Conservation (phyloP, 1,140 invertebrate genomes). For the Cyclina sinensis region DNA sequence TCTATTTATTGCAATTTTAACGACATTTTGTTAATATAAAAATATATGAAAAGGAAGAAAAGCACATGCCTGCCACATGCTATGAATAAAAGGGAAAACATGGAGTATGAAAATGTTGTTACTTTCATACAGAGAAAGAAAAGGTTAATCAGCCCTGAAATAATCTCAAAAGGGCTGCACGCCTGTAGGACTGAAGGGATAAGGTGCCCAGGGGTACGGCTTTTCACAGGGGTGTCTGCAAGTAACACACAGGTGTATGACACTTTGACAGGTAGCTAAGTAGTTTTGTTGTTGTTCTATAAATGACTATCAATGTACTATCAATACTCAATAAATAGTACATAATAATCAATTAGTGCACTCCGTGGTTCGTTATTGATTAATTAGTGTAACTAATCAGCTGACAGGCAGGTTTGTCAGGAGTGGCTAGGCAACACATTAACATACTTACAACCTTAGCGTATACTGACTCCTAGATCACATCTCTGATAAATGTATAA, state of each 20-base stretch:
- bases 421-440: background rate
- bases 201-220: too few relatives aligned
- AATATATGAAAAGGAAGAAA: background rate
- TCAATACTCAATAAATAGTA: background rate
- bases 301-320: too few relatives aligned
- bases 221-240: too few relatives aligned
- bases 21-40: background rate
- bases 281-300: too few relatives aligned
- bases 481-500: background rate
- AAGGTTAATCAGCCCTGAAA: too few relatives aligned
- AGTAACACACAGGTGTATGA: too few relatives aligned
- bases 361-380: background rate
- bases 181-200: too few relatives aligned
- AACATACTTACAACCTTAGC: background rate
- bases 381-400: conserved; percentile 14
- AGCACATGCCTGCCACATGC: background rate
- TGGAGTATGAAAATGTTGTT: too few relatives aligned
- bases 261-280: too few relatives aligned
- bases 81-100: background rate
- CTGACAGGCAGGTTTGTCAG: background rate
- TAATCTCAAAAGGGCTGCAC: too few relatives aligned
- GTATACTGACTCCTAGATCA: background rate
- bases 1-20: background rate
- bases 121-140: too few relatives aligned
- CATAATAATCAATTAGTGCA: background rate